phyloP scores from a whole-genome alignment of 2,113 vertebrate species.

The Rhea americana region DNA sequence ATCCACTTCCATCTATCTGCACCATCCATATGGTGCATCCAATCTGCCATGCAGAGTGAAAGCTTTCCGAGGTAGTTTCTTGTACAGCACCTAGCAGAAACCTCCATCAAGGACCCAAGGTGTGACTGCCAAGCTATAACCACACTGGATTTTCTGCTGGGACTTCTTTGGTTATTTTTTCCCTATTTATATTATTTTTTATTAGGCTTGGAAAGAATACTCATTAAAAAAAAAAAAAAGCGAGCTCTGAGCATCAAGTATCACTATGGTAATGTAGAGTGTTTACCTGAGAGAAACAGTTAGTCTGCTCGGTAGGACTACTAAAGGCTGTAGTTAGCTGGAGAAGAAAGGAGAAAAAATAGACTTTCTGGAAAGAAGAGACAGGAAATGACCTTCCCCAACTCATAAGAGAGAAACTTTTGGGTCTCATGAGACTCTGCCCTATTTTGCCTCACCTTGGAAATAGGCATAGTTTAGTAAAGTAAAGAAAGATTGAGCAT shows the following conservation, averaged over 20 bases:
- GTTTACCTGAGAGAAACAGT: background rate
- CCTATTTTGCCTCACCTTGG: background rate
- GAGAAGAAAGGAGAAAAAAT: background rate
- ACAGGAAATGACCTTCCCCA: background rate
- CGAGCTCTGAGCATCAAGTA: background rate
- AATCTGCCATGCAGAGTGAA: background rate
- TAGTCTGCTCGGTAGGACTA: background rate
- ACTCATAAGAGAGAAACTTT: background rate
- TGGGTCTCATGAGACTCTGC: background rate
- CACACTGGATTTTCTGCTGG: background rate
- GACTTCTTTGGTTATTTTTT: background rate
- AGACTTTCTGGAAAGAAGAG: background rate
- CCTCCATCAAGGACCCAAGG: background rate
- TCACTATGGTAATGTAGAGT: background rate
- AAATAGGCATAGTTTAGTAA: background rate
- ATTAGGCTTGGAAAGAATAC: slow-evolving; percentile 13
- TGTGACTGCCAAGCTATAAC: background rate
- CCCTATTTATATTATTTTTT: slow-evolving; percentile 2
- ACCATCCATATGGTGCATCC: background rate
- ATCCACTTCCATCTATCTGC: background rate
- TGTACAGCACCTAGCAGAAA: background rate
- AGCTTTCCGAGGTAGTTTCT: background rate
- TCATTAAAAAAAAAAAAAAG: background rate
- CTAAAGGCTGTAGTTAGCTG: background rate
- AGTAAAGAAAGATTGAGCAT: background rate